Percentiles rank a stretch among this genome's conserved stretches.
Conservation (phyloP, 2,797 vertebrate species). For the Enteromius viviparus region DNA sequence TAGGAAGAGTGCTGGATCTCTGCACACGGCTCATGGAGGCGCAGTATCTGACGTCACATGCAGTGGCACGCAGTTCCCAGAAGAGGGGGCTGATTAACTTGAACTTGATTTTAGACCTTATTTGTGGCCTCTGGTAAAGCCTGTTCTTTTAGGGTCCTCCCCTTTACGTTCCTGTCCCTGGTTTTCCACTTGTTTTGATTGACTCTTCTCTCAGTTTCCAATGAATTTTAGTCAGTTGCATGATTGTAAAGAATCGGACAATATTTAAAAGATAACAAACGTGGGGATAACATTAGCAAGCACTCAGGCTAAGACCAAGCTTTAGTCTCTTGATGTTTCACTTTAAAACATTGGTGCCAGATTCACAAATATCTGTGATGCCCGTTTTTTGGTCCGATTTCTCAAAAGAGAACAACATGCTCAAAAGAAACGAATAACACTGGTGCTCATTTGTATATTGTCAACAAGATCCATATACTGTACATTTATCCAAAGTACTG, state of each 20-base stretch:
- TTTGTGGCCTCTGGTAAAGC: conserved; percentile 45
- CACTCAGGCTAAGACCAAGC: conserved; percentile 42
- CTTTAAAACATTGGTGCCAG: conserved; percentile 20
- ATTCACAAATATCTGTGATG: conserved; percentile 28
- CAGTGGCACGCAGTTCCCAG: conserved; percentile 29
- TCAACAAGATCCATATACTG: conserved; percentile 50
- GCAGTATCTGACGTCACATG: conserved; percentile 10
- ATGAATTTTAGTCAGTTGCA: conserved; percentile 25
- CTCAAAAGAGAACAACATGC: neutral
- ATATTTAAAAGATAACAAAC: conserved; percentile 23
- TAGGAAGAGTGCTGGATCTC: neutral
- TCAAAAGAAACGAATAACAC: conserved; percentile 19
- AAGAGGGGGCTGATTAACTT: conserved; percentile 18
- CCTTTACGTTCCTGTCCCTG: neutral
- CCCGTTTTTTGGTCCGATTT: conserved; percentile 16
- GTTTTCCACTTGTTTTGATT: conserved; percentile 3
- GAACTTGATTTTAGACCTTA: conserved; percentile 26
- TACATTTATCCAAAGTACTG: conserved; percentile 54
- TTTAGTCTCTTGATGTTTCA: conserved; percentile 47
- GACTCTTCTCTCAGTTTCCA: conserved; percentile 14
- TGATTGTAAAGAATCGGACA: conserved; percentile 40
- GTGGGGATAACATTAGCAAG: conserved; percentile 18
- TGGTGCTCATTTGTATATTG: conserved; percentile 54
- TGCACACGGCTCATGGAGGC: conserved; percentile 11
- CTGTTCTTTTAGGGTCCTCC: conserved; percentile 20